A percentile compares a stretch with the other conserved stretches of the same genome.
phyloP scores from a whole-genome alignment of 2,888 invertebrate species.

The Salticus scenicus region DNA sequence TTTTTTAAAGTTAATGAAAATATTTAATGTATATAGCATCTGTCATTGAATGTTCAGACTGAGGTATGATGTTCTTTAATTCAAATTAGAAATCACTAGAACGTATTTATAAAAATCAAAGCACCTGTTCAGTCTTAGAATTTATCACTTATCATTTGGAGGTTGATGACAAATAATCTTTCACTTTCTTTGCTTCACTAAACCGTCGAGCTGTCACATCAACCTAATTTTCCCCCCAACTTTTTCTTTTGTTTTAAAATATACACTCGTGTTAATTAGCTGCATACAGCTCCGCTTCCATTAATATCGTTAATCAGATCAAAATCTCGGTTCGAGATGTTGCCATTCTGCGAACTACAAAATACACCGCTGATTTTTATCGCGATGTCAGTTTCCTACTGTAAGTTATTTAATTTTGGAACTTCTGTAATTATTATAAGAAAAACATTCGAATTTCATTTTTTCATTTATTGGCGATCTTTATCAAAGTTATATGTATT shows the following conservation, averaged over 20 bases:
- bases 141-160: constrained; percentile 32
- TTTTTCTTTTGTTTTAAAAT: background rate
- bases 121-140: constrained; percentile 37
- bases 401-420: constrained; percentile 9
- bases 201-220: background rate
- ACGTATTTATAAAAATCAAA: background rate
- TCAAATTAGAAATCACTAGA: background rate
- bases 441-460: background rate
- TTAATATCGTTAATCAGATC: constrained; percentile 14
- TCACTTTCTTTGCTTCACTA: background rate
- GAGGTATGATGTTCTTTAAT: background rate
- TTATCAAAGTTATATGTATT: too few species aligned
- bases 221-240: background rate
- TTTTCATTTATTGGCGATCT: background rate
- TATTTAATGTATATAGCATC: too few species aligned
- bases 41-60: background rate
- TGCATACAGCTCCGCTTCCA: background rate
- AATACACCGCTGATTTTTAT: constrained; percentile 12
- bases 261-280: constrained; percentile 9
- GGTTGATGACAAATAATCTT: constrained; percentile 51
- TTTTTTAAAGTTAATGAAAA: too few species aligned
- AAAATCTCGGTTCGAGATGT: background rate
- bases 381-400: background rate
- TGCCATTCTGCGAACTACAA: background rate
- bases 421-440: constrained; percentile 10